phyloP scores from a whole-genome alignment of 2,888 invertebrate genomes.

The Thecocarcelia acutangulata region DNA sequence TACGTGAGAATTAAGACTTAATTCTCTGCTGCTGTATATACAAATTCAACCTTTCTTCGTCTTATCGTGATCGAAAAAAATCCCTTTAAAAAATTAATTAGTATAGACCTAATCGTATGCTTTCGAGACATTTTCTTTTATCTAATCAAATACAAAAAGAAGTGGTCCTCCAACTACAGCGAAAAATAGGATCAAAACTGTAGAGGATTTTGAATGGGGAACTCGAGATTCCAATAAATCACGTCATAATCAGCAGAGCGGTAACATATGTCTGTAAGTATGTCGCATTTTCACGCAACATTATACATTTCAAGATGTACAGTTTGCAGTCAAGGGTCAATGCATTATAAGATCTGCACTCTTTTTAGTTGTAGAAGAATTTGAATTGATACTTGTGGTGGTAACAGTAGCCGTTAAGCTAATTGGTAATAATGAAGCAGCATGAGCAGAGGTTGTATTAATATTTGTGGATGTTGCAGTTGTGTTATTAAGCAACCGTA shows the following conservation, averaged over 20 bases:
- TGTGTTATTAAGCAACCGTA: constrained; percentile 69
- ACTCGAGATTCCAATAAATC: too few relatives aligned
- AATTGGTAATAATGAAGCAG: constrained; percentile 61
- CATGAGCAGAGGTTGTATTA: constrained; percentile 33
- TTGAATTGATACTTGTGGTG: constrained; percentile 60
- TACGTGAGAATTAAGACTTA: too few relatives aligned
- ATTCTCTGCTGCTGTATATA: too few relatives aligned
- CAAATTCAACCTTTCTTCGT: too few relatives aligned
- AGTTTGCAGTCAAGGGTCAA: constrained; percentile 74
- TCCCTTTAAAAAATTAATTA: too few relatives aligned
- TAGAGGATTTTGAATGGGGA: too few relatives aligned
- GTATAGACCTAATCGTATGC: too few relatives aligned
- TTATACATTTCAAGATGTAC: constrained; percentile 48
- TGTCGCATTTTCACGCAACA: constrained; percentile 20
- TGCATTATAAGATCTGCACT: constrained; percentile 78
- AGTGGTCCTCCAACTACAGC: too few relatives aligned
- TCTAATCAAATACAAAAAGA: too few relatives aligned
- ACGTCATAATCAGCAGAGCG: background rate
- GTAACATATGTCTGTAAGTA: background rate
- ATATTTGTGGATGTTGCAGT: constrained; percentile 43
- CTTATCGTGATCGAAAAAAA: too few relatives aligned
- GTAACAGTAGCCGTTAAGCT: constrained; percentile 65
- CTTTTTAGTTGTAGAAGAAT: constrained; percentile 72
- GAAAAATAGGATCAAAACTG: too few relatives aligned
- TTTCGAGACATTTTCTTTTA: too few relatives aligned